These are phyloP conservation scores for Heterocephalus glaber DNA, from an alignment of 2,113 vertebrate genomes.

Conservation along the genomic window DNA sequence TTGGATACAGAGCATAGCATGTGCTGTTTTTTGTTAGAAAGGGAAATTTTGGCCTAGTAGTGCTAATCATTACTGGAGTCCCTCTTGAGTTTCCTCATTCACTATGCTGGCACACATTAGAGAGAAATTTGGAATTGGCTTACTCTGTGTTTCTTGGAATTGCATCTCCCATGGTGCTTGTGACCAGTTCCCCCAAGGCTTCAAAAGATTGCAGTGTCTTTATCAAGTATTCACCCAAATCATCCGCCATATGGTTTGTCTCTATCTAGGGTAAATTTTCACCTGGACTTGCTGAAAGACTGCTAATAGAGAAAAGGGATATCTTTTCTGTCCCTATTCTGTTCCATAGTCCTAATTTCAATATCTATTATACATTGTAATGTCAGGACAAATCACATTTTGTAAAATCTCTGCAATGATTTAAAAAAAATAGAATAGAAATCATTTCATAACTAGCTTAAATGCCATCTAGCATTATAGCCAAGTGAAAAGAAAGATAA, in stretches of 20 bases:
- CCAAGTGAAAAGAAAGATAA: neutral
- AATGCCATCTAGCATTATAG: neutral
- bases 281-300: neutral
- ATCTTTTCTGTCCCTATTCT: neutral
- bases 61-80: neutral
- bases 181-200: conserved; percentile 6
- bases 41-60: neutral
- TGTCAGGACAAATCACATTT: neutral
- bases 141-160: neutral
- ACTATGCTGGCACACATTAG: neutral
- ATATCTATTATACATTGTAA: neutral
- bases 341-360: neutral
- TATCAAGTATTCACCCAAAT: conserved; percentile 14
- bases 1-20: neutral
- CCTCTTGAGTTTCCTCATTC: neutral
- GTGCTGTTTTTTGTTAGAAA: neutral
- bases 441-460: neutral
- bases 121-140: neutral
- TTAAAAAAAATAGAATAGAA: neutral
- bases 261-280: neutral
- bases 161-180: neutral
- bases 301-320: neutral
- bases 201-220: conserved; percentile 10
- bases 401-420: neutral
- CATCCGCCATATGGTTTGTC: neutral